Percentiles rank a stretch among this genome's conserved stretches.
phyloP scores from a whole-genome alignment of 2,797 vertebrate genomes.

The Macropus fuliginosus region DNA sequence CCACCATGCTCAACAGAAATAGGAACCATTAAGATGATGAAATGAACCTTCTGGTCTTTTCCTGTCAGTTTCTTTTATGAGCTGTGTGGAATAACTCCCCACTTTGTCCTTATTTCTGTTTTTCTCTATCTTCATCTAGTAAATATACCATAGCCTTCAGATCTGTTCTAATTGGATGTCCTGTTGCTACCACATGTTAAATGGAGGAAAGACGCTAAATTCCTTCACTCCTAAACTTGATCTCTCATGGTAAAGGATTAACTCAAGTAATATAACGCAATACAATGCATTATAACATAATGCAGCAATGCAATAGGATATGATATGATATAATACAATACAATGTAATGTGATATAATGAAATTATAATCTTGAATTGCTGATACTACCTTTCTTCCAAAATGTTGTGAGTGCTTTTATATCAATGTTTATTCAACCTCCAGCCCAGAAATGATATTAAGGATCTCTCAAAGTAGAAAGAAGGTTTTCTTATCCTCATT shows the following conservation, averaged over 20 bases:
- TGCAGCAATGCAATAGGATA: too few relatives aligned
- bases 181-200: neutral
- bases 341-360: neutral
- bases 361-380: conserved; percentile 14
- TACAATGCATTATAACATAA: neutral
- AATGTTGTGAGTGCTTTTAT: neutral
- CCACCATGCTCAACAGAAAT: neutral
- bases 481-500: neutral
- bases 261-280: neutral
- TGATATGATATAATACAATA: too few relatives aligned
- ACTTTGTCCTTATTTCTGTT: neutral
- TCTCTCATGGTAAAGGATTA: conserved; percentile 27
- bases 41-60: neutral
- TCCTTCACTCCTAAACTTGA: neutral
- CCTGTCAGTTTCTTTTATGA: neutral
- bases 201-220: neutral
- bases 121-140: neutral
- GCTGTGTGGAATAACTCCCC: neutral
- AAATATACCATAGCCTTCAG: neutral
- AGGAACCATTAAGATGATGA: neutral
- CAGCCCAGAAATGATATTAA: neutral
- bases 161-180: neutral
- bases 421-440: neutral
- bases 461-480: neutral
- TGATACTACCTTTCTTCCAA: neutral